A percentile compares a stretch with the other conserved stretches of the same genome.
Conservation (phyloP, 1,140 invertebrate genomes). For the Drusus annulatus region DNA sequence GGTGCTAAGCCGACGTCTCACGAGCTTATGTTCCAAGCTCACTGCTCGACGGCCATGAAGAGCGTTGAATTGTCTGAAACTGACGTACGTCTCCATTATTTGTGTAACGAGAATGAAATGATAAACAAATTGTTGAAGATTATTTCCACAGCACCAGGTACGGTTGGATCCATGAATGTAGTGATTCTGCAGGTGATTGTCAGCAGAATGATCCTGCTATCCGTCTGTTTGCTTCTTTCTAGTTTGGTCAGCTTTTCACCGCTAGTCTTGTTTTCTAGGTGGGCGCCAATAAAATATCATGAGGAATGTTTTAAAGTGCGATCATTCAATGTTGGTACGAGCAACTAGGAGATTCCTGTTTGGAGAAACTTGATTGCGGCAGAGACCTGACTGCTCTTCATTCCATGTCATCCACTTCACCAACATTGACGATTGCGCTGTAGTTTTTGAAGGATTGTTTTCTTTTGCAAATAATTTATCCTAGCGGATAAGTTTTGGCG, state of each 20-base stretch:
- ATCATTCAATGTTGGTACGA: constrained; percentile 51
- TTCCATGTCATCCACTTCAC: constrained; percentile 26
- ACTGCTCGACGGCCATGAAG: neutral
- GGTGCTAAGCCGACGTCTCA: constrained; percentile 20
- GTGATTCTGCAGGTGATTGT: constrained; percentile 66
- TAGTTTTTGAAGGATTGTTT: constrained; percentile 30
- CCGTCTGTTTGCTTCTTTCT: constrained; percentile 69
- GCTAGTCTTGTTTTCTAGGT: constrained; percentile 77
- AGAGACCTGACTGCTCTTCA: neutral
- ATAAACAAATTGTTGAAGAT: constrained; percentile 53
- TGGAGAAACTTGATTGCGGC: neutral
- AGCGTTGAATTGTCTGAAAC: neutral
- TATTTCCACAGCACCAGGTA: constrained; percentile 61
- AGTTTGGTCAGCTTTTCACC: constrained; percentile 64
- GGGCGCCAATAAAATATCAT: constrained; percentile 80
- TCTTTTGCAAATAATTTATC: constrained; percentile 10
- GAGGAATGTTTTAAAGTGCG: constrained; percentile 63
- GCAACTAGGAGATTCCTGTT: neutral
- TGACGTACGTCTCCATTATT: constrained; percentile 7
- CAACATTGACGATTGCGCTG: constrained; percentile 55
- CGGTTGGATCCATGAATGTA: constrained; percentile 65
- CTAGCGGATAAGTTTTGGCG: neutral
- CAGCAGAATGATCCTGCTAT: constrained; percentile 65
- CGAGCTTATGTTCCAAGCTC: constrained; percentile 5
- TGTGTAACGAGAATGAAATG: neutral